Evolutionary conservation across 37 sponge, comb jelly and placozoan genomes (phyloP), one percentile per base, ranked within the genome.

Genomic region (Halichondria panicea): DNA sequence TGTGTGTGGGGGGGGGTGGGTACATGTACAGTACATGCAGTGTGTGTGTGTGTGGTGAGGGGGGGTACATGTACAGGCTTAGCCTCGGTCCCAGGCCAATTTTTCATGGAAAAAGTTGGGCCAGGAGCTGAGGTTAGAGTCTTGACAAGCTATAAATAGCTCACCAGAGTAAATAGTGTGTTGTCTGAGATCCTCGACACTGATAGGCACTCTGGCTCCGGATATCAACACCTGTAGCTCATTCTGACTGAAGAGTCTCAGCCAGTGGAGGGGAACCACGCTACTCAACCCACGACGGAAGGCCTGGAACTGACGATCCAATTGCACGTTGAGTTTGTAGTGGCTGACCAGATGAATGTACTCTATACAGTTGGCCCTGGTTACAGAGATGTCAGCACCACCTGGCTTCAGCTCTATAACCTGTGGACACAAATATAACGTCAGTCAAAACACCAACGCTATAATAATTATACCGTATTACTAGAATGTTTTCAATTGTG

Each of bases 281-380:
- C 72, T 73, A 52, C 59, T 68, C 55, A 96, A 66, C 2, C 97
- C 97, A 35, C 78, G 68, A 11, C 87, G 54, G 68, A 96, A 96
- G 31, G 84, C 74, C 3, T 58, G 56, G 68, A 84, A 96, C 37
- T 89, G 97, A 28, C 35, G 50, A 4, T 84, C 66, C 3, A 92
- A 57, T 54, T 83, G 56, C 36, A 63, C 77, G 61, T 96, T 96
- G 56, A 96, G 80, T 41, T 74, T 78, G 67, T 92, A 89, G 65
- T 96, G 81, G 13, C 91, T 91, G 80, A 96, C 31, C 11, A 84
- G 62, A 53, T 92, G 88, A 38, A 96, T 92, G 77, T 89, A 96
- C 70, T 96, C 93, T 11, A 89, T 75, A 12, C 80, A 66, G 73
- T 96, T 96, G 65, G 38, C 72, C 32, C 50, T 37, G n/a, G 94